phyloP scores from a whole-genome alignment of 2,888 invertebrate species.

The Caenorhabditis zanzibari region DNA sequence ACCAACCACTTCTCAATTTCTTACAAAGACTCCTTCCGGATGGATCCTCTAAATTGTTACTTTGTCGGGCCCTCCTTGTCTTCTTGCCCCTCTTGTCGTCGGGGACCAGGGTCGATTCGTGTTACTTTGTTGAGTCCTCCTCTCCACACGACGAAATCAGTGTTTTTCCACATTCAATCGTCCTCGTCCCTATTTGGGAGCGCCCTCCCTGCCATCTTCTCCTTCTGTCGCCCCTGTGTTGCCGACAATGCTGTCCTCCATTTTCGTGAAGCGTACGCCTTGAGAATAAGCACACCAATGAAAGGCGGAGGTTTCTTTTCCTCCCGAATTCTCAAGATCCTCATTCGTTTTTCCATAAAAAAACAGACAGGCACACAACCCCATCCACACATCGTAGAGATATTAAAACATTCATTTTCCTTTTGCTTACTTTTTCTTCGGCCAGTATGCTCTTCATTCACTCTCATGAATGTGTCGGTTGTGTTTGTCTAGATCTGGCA shows the following conservation, averaged over 20 bases:
- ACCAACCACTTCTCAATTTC: constrained; percentile 25
- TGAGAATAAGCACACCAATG: constrained; percentile 24
- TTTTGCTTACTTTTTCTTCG: background rate
- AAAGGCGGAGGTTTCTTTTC: constrained; percentile 52
- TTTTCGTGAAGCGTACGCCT: constrained; percentile 47
- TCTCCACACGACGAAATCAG: constrained; percentile 53
- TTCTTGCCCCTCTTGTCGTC: constrained; percentile 3
- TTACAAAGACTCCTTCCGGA: constrained; percentile 22
- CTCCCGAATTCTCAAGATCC: constrained; percentile 61
- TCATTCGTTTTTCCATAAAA: constrained; percentile 60
- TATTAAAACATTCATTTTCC: constrained; percentile 62
- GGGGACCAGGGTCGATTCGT: constrained; percentile 50
- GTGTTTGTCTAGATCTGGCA: constrained; percentile 53
- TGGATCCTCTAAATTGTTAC: constrained; percentile 57
- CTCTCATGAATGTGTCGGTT: constrained; percentile 56
- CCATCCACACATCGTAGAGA: constrained; percentile 49
- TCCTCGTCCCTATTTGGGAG: constrained; percentile 54
- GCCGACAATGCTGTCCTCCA: constrained; percentile 28
- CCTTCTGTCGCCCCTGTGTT: constrained; percentile 17
- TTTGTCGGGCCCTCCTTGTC: constrained; percentile 22
- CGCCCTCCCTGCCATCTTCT: constrained; percentile 55
- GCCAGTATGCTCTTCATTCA: constrained; percentile 2
- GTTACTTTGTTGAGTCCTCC: constrained; percentile 60
- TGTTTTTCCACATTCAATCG: constrained; percentile 62
- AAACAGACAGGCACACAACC: constrained; percentile 55